Conservation (phyloP, 2,888 invertebrate genomes). For the Drosophila acutilabella region DNA sequence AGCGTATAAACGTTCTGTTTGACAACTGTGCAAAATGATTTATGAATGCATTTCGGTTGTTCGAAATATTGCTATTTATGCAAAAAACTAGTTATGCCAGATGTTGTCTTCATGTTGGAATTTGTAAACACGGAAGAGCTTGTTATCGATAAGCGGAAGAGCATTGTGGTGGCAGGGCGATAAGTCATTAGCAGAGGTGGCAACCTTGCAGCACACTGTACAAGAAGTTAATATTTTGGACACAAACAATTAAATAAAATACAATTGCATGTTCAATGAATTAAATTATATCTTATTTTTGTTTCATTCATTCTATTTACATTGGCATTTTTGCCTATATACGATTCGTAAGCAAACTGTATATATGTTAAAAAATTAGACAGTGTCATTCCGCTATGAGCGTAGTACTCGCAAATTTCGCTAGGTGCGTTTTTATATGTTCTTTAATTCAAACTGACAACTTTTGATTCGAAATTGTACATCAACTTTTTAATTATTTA, state of each 20-base stretch:
- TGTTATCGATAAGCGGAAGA: constrained; percentile 13
- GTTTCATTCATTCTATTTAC: background rate
- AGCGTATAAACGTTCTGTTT: constrained; percentile 21
- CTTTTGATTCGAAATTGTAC: background rate
- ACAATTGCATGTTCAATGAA: background rate
- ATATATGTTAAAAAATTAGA: background rate
- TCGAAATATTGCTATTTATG: constrained; percentile 25
- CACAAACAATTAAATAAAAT: no score
- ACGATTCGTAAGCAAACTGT: background rate
- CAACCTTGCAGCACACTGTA: constrained; percentile 16
- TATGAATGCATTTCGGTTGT: constrained; percentile 60
- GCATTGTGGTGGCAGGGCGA: constrained; percentile 38
- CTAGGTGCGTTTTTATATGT: background rate
- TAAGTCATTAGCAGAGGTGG: constrained; percentile 8
- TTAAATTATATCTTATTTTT: background rate
- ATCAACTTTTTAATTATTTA: background rate
- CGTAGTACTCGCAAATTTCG: background rate
- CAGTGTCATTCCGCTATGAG: background rate
- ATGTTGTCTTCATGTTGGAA: constrained; percentile 11
- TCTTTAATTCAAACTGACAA: background rate
- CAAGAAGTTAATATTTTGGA: no score
- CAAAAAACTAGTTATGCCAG: constrained; percentile 29
- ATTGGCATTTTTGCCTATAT: background rate
- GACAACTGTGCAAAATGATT: constrained; percentile 38
- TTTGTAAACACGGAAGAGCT: constrained; percentile 38